Percentiles rank a stretch among this genome's conserved stretches.
phyloP scores from a whole-genome alignment of 1,140 invertebrate genomes.

The Anthonomus grandis region DNA sequence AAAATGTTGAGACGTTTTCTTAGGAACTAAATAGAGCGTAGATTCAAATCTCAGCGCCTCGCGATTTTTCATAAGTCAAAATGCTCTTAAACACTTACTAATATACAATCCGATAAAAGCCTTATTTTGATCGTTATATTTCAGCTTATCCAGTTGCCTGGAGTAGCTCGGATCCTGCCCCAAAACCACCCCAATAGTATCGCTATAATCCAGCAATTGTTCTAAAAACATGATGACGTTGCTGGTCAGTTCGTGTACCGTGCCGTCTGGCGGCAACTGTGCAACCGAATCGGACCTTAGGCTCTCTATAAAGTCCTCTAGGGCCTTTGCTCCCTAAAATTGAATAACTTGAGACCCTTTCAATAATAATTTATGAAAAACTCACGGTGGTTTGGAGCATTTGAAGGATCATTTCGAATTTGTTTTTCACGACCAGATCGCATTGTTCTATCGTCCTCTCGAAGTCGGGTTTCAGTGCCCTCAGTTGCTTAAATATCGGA shows the following conservation, averaged over 20 bases:
- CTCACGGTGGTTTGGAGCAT: slow-evolving; percentile 72
- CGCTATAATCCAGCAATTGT: slow-evolving; percentile 74
- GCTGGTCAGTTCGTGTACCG: slow-evolving; percentile 91
- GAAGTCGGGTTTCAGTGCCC: slow-evolving; percentile 78
- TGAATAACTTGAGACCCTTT: not conserved
- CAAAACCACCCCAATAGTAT: slow-evolving; percentile 67
- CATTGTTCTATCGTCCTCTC: slow-evolving; percentile 75
- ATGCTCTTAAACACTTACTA: slow-evolving; percentile 54
- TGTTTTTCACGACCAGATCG: slow-evolving; percentile 65
- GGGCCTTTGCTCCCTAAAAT: slow-evolving; percentile 74
- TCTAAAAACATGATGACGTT: slow-evolving; percentile 89
- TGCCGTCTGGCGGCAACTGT: slow-evolving; percentile 89
- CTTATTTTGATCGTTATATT: slow-evolving; percentile 55
- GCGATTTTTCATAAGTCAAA: not conserved
- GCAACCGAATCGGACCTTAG: slow-evolving; percentile 80
- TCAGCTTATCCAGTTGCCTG: slow-evolving; percentile 52
- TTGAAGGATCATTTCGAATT: slow-evolving; percentile 70
- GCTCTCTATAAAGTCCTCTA: slow-evolving; percentile 92
- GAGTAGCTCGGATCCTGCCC: slow-evolving; percentile 59
- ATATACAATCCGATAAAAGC: slow-evolving; percentile 73
- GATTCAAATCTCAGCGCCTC: too few species aligned
- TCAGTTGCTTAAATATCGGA: slow-evolving; percentile 80
- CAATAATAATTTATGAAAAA: slow-evolving; percentile 14
- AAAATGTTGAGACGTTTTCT: too few species aligned
- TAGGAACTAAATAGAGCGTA: too few species aligned